These are phyloP conservation scores for Acronicta alni DNA, from an alignment of 2,888 invertebrate species.

Conservation along the genomic window DNA sequence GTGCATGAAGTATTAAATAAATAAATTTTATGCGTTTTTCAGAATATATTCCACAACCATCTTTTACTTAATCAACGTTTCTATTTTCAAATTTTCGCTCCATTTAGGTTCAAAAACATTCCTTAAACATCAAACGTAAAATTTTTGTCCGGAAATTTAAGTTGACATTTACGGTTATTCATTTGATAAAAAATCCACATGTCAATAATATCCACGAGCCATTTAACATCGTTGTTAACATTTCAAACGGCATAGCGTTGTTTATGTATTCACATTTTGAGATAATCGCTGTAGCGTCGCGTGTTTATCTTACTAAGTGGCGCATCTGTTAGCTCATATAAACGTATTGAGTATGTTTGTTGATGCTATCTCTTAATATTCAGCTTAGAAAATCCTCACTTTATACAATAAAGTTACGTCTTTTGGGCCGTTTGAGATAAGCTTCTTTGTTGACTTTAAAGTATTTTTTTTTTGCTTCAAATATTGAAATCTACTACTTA, in stretches of 20 bases:
- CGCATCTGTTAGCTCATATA: slow-evolving; percentile 66
- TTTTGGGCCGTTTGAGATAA: background rate
- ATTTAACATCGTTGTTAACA: slow-evolving; percentile 42
- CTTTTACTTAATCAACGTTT: too few relatives aligned
- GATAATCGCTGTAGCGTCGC: slow-evolving; percentile 56
- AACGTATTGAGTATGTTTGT: slow-evolving; percentile 46
- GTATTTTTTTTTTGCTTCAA: slow-evolving; percentile 2
- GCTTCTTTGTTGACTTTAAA: background rate
- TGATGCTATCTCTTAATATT: slow-evolving; percentile 42
- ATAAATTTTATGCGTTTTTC: too few relatives aligned
- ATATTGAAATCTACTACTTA: background rate
- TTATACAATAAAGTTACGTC: slow-evolving; percentile 9
- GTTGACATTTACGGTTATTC: slow-evolving; percentile 27
- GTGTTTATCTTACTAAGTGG: slow-evolving; percentile 73
- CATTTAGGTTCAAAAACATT: background rate
- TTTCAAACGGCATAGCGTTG: slow-evolving; percentile 41
- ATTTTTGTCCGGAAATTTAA: slow-evolving; percentile 24
- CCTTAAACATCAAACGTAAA: background rate
- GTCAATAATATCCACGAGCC: slow-evolving; percentile 11
- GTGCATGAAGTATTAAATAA: too few relatives aligned
- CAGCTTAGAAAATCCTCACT: slow-evolving; percentile 18
- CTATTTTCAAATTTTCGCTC: too few relatives aligned
- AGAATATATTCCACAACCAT: too few relatives aligned
- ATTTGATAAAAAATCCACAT: slow-evolving; percentile 32
- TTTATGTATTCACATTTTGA: slow-evolving; percentile 56